phyloP scores from a whole-genome alignment of 2,888 invertebrate genomes.

The Torymus texanus region DNA sequence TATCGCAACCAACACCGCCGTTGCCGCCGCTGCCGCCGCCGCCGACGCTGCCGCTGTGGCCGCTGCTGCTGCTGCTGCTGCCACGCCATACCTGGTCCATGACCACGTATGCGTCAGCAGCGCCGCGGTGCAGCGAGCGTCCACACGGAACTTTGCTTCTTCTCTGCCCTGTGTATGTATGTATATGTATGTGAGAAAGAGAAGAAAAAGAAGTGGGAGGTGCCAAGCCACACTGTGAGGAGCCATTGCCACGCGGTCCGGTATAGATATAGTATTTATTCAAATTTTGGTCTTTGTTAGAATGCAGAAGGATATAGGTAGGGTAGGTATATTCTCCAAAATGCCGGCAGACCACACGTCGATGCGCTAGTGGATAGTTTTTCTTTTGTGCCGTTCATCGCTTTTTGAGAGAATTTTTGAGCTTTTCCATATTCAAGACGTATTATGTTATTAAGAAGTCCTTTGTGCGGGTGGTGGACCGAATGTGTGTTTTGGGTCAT shows the following conservation, averaged over 20 bases:
- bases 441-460: slow-evolving; percentile 53
- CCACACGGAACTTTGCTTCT: slow-evolving; percentile 55
- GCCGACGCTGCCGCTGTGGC: slow-evolving; percentile 32
- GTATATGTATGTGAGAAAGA: slow-evolving; percentile 1
- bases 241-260: slow-evolving; percentile 37
- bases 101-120: slow-evolving; percentile 67
- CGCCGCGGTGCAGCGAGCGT: slow-evolving; percentile 52
- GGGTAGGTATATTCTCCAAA: slow-evolving; percentile 36
- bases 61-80: slow-evolving; percentile 32
- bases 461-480: slow-evolving; percentile 49
- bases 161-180: slow-evolving; percentile 1
- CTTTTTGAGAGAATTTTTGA: too few relatives aligned
- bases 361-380: background rate
- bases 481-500: slow-evolving; percentile 2
- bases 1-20: slow-evolving; percentile 78
- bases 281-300: slow-evolving; percentile 54
- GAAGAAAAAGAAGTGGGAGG: slow-evolving; percentile 27
- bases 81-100: slow-evolving; percentile 72
- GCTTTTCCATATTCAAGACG: slow-evolving; percentile 20
- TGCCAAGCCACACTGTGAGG: slow-evolving; percentile 5
- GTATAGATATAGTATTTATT: slow-evolving; percentile 45
- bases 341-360: slow-evolving; percentile 24
- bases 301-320: too few relatives aligned
- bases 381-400: too few relatives aligned
- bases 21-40: slow-evolving; percentile 57